Percentiles rank a stretch among this genome's conserved stretches.
Evolutionary conservation across 2,888 invertebrate genomes (phyloP).

Genomic region (Psylliodes chrysocephalus): DNA sequence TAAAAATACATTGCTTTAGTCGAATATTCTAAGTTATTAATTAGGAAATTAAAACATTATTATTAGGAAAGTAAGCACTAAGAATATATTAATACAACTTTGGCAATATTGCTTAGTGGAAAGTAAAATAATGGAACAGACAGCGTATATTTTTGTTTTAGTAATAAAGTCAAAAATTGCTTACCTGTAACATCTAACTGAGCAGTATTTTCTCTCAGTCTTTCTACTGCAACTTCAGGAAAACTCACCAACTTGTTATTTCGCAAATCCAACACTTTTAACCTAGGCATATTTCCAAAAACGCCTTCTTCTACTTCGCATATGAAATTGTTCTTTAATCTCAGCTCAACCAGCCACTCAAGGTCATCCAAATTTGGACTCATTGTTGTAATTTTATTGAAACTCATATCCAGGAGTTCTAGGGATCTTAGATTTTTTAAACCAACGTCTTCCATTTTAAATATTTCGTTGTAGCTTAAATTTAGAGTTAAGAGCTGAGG

Average conservation of each 20-base stretch:
- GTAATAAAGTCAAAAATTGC: no score
- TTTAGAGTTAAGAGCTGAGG: slow-evolving; percentile 84
- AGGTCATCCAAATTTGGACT: slow-evolving; percentile 76
- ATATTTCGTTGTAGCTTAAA: slow-evolving; percentile 83
- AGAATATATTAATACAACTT: no score
- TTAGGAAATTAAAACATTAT: no score
- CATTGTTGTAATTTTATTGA: slow-evolving; percentile 78
- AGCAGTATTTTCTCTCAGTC: slow-evolving; percentile 82
- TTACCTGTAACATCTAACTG: slow-evolving; percentile 86
- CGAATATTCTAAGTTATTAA: no score
- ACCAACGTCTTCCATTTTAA: slow-evolving; percentile 79
- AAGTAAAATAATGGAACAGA: no score
- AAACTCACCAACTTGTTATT: slow-evolving; percentile 81
- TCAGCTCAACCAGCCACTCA: slow-evolving; percentile 88
- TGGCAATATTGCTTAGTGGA: no score
- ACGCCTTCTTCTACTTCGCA: slow-evolving; percentile 83
- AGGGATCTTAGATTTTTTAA: slow-evolving; percentile 78
- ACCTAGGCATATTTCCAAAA: slow-evolving; percentile 84
- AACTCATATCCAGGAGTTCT: slow-evolving; percentile 86
- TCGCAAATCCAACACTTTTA: slow-evolving; percentile 81
- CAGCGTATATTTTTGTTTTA: no score
- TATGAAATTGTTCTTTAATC: slow-evolving; percentile 85
- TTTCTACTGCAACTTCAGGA: slow-evolving; percentile 78
- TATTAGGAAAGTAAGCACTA: no score
- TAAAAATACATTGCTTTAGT: no score